phyloP scores from a whole-genome alignment of 2,113 vertebrate species.

The Panthera tigris region DNA sequence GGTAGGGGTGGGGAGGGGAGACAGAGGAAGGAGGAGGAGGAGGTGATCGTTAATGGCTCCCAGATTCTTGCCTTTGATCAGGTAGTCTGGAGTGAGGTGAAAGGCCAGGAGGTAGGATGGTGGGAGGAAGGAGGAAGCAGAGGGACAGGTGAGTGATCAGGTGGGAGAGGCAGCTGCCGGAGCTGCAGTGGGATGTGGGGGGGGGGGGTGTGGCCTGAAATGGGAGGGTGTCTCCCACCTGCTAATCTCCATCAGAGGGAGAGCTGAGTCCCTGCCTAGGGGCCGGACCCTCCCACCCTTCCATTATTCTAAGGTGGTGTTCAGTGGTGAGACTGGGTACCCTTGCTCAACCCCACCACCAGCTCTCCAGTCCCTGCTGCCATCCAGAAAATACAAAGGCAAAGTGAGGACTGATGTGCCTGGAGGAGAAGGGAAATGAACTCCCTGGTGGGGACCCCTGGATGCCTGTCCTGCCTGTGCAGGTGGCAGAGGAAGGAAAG shows the following conservation, averaged over 20 bases:
- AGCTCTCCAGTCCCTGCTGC: background rate
- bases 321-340: background rate
- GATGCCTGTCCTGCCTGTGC: background rate
- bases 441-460: background rate
- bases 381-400: background rate
- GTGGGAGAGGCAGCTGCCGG: background rate
- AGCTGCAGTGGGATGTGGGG: background rate
- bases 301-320: background rate
- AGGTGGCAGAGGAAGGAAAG: too few relatives aligned
- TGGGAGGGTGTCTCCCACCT: background rate
- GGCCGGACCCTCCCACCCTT: background rate
- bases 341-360: accelerated
- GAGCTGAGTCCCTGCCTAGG: background rate
- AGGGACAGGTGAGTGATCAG: slow-evolving; percentile 42
- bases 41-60: slow-evolving; percentile 54
- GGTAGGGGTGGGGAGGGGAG: background rate
- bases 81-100: slow-evolving; percentile 70
- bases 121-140: slow-evolving; percentile 59
- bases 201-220: background rate
- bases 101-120: slow-evolving; percentile 48
- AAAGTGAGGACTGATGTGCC: background rate
- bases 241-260: background rate
- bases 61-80: slow-evolving; percentile 74
- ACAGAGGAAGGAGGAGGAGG: background rate
- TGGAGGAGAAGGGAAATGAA: background rate